A percentile compares a stretch with the other conserved stretches of the same genome.
Evolutionary conservation across 2,113 vertebrate genomes (phyloP).

Genomic region (Sturnus vulgaris): DNA sequence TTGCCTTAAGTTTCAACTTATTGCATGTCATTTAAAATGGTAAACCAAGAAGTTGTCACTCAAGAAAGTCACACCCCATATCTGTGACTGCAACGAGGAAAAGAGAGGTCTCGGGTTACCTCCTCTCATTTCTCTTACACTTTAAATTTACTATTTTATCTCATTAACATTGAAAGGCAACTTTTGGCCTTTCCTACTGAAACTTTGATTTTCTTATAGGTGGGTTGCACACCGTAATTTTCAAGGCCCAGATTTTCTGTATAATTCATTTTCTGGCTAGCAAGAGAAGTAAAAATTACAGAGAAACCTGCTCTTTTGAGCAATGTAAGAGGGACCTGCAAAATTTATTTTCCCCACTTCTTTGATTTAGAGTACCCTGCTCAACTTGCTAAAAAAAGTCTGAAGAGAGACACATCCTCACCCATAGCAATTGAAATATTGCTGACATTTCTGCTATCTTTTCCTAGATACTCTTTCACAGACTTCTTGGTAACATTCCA

Average conservation of each 20-base stretch:
- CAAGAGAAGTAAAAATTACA: neutral
- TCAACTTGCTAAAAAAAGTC: neutral
- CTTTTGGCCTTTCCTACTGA: neutral
- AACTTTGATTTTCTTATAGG: neutral
- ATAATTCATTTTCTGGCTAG: neutral
- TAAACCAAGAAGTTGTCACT: neutral
- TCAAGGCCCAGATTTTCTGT: neutral
- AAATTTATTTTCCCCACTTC: neutral
- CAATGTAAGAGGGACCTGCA: neutral
- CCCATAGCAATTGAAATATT: neutral
- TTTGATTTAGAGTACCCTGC: neutral
- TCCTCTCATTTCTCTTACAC: neutral
- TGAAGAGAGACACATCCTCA: neutral
- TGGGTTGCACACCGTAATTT: neutral
- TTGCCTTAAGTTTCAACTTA: neutral
- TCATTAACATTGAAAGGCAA: neutral
- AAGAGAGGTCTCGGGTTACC: neutral
- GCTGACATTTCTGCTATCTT: neutral
- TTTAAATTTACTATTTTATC: neutral
- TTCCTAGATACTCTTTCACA: neutral
- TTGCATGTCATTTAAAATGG: neutral
- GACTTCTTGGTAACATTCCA: neutral
- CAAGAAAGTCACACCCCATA: neutral
- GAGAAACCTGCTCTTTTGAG: neutral
- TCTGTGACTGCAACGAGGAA: accelerated